Evolutionary conservation across 2,888 invertebrate genomes (phyloP).

Genomic region (Trichogramma dendrolimi): DNA sequence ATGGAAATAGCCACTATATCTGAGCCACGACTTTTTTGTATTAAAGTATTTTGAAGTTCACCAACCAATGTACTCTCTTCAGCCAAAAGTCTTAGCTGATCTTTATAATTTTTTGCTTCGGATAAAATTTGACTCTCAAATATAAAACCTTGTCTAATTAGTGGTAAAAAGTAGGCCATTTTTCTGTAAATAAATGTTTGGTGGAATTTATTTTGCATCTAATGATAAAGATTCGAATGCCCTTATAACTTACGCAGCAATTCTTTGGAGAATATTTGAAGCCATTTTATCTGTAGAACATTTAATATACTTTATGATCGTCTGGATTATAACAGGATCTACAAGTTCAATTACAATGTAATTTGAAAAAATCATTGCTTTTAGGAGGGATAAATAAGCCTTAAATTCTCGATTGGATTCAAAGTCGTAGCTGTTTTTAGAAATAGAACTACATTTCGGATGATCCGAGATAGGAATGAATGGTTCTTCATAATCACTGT

Average conservation of each 20-base stretch:
- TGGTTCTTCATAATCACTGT: constrained; percentile 35
- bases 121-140: constrained; percentile 54
- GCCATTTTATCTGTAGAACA: constrained; percentile 47
- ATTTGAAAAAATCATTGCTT: constrained; percentile 37
- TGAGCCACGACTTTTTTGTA: constrained; percentile 43
- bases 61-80: constrained; percentile 52
- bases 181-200: constrained; percentile 51
- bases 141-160: constrained; percentile 57
- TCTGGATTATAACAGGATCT: constrained; percentile 41
- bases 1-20: constrained; percentile 45
- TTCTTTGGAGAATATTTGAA: constrained; percentile 41
- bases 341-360: constrained; percentile 43
- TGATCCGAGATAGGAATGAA: constrained; percentile 42
- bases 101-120: constrained; percentile 52
- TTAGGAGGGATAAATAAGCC: constrained; percentile 39
- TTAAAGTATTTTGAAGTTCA: constrained; percentile 46
- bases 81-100: constrained; percentile 53
- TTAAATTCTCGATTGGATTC: constrained; percentile 31
- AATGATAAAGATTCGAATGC: background rate
- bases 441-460: constrained; percentile 33
- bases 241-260: constrained; percentile 23
- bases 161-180: constrained; percentile 56
- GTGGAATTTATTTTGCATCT: background rate
- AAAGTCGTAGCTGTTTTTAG: constrained; percentile 21
- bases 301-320: constrained; percentile 41